These are phyloP conservation scores for Acromyrmex heyeri DNA, from an alignment of 1,140 invertebrate species.

Conservation along the genomic window DNA sequence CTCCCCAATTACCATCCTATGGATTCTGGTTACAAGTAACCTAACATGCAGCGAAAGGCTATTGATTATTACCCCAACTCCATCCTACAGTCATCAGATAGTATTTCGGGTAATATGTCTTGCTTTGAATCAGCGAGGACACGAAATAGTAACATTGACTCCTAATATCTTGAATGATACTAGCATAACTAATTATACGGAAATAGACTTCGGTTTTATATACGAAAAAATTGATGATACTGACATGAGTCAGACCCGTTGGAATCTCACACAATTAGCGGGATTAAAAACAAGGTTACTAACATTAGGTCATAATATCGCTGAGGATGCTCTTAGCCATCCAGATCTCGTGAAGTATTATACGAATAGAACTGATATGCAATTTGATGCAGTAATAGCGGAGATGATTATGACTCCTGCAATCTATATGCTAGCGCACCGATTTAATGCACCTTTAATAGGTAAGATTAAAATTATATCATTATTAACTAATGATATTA, in stretches of 20 bases:
- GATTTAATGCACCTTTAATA: constrained; percentile 74
- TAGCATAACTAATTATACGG: constrained; percentile 71
- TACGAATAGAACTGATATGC: constrained; percentile 44
- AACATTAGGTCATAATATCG: neutral
- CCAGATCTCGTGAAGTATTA: constrained; percentile 70
- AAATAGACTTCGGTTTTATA: constrained; percentile 66
- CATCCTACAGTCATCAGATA: constrained; percentile 88
- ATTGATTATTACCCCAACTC: constrained; percentile 85
- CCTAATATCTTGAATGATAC: constrained; percentile 76
- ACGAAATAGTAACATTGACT: constrained; percentile 85
- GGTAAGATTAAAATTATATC: constrained; percentile 64
- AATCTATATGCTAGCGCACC: constrained; percentile 63
- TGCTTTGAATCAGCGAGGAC: constrained; percentile 82
- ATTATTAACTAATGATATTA: neutral
- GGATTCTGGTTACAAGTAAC: constrained; percentile 25
- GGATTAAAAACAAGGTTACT: neutral
- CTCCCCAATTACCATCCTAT: constrained; percentile 7
- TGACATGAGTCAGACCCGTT: constrained; percentile 48
- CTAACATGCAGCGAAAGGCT: constrained; percentile 81
- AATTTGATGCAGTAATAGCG: constrained; percentile 74
- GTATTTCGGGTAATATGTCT: constrained; percentile 84
- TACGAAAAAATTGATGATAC: neutral
- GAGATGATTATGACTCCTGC: constrained; percentile 69
- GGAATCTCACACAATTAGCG: constrained; percentile 46
- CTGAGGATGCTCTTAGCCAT: constrained; percentile 56